These are phyloP conservation scores for Cottus gobio DNA, from an alignment of 2,113 vertebrate genomes.

Conservation along the genomic window DNA sequence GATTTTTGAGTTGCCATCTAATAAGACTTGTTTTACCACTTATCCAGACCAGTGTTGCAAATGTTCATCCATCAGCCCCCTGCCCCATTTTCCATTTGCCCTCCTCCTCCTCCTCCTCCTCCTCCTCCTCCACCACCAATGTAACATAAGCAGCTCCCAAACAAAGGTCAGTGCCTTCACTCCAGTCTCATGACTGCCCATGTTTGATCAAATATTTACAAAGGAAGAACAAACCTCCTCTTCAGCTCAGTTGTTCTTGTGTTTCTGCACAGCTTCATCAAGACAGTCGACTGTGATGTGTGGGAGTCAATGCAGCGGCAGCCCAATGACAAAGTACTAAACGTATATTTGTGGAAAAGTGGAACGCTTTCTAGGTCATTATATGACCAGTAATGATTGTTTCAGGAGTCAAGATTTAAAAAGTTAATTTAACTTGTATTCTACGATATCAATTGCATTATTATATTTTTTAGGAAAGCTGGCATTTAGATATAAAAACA, in stretches of 20 bases:
- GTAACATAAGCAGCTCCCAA: slow-evolving; percentile 26
- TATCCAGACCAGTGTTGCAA: slow-evolving; percentile 42
- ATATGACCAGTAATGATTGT: background rate
- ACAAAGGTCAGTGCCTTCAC: slow-evolving; percentile 27
- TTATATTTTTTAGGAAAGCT: background rate
- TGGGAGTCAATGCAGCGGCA: background rate
- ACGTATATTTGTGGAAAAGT: background rate
- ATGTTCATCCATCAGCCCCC: slow-evolving; percentile 61
- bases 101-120: background rate
- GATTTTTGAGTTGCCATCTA: background rate
- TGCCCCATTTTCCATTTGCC: slow-evolving; percentile 5
- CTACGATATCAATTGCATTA: background rate
- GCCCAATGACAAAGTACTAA: background rate
- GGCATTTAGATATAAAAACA: background rate
- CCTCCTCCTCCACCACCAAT: background rate
- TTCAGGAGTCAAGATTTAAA: background rate
- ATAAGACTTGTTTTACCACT: slow-evolving; percentile 39
- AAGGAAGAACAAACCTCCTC: slow-evolving; percentile 39
- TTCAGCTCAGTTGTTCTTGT: slow-evolving; percentile 9
- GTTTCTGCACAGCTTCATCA: background rate
- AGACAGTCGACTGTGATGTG: slow-evolving; percentile 8
- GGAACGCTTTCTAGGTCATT: background rate
- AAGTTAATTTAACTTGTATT: background rate
- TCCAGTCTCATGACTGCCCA: slow-evolving; percentile 42
- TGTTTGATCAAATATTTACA: slow-evolving; percentile 71